Base-by-base conservation (phyloP, 2,113 vertebrate genomes). In the Anthoscopus minutus region DNA sequence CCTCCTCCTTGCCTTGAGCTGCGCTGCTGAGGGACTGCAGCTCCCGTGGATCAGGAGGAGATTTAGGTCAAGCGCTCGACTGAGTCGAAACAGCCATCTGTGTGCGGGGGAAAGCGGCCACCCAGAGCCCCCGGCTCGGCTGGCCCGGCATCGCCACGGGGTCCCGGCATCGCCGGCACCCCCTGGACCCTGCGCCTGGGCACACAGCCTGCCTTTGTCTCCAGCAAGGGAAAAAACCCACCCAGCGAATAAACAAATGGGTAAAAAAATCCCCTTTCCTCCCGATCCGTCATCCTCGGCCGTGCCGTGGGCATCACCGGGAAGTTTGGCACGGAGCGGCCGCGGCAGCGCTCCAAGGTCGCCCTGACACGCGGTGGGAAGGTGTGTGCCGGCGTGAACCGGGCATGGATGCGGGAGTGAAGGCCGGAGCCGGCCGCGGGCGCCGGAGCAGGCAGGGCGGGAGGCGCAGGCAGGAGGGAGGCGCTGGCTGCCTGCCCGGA, bases 61-160 rank as follows among this genome's bases (percentile, higher is more conserved):
- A 97, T 97, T 97, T 97, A 97, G 96, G 97, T 97, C 97, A 97
- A 96, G 97, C 95, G 86, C 96, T 96, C 88, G 90, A 96, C 94
- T 96, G 97, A 97, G 94, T 94, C 94, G 96, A 92, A 96, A 94
- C 91, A 96, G 96, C 97, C 97, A 97, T 97, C 96, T 97, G 97
- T 94, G 96, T 93, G 94, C 70, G 30, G 90, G 92, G 86, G 88
- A 90, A 82, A 92, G 74, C 89, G 95, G 94, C 91, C 95, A 94
- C 94, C 94, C 94, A 86, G 91, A 76, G 91, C 91, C 88, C 94
- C 80, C 69, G 73, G 95, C 72, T 6, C 25, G 70, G 44, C 62
- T 54, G 90, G 76, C 76, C 88, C 7, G 57, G 84, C 81, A 53
- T 7, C 7, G 33, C 81, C 45, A 4, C 50, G 3, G 30, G 86